Conservation (phyloP, 2,888 invertebrate genomes). For the Chaetogeoica ovagalla region DNA sequence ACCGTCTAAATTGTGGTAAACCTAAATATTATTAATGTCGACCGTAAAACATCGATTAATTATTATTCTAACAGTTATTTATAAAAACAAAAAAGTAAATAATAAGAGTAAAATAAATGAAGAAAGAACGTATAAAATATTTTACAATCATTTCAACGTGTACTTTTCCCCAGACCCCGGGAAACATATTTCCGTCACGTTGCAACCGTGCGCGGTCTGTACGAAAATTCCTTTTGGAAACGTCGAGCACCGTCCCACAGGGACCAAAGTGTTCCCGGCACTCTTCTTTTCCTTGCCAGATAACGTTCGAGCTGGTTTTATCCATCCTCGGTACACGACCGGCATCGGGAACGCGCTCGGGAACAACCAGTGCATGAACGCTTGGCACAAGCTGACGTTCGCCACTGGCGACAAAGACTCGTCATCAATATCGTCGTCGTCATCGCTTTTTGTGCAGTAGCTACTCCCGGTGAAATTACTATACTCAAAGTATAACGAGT, state of each 20-base stretch:
- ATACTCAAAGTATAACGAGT: not conserved
- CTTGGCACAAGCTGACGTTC: not conserved
- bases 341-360: not conserved
- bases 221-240: not conserved
- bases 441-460: not conserved
- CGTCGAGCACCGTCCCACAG: not conserved
- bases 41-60: no score
- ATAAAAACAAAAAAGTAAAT: no score
- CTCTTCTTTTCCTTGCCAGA: not conserved
- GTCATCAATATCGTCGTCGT: not conserved
- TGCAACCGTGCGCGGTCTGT: not conserved
- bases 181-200: slow-evolving; percentile 12
- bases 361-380: not conserved
- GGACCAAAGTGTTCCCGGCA: not conserved
- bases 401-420: not conserved
- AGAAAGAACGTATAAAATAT: no score
- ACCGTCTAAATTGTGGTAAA: no score
- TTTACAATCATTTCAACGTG: not conserved
- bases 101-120: no score
- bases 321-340: not conserved
- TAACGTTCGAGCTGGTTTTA: not conserved
- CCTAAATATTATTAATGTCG: no score
- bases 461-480: not conserved
- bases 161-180: not conserved
- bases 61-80: no score